Percentiles rank a stretch among this genome's conserved stretches.
phyloP scores from a whole-genome alignment of 2,797 vertebrate species.

The Podarcis siculus region DNA sequence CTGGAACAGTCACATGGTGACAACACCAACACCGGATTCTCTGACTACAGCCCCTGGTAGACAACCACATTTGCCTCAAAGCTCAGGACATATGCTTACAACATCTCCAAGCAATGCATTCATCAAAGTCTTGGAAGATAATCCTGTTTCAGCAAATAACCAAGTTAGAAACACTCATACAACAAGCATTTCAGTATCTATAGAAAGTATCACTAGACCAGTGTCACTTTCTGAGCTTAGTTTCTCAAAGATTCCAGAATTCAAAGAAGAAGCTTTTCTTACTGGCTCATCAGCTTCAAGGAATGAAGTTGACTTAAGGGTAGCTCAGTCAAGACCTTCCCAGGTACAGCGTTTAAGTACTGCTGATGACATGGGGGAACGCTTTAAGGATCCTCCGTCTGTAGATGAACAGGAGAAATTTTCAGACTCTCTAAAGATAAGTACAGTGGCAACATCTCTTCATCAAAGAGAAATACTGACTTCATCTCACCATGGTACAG shows the following conservation, averaged over 20 bases:
- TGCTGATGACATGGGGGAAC: background rate
- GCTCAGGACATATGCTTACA: background rate
- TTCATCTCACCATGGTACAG: background rate
- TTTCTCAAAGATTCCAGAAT: background rate
- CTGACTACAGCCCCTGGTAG: rapidly evolving
- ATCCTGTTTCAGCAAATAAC: background rate
- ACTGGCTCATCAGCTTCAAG: background rate
- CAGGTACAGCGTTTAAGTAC: background rate
- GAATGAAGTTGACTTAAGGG: slow-evolving; percentile 5
- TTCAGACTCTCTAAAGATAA: background rate
- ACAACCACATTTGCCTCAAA: background rate
- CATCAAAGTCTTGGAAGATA: background rate
- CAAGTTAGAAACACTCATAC: background rate
- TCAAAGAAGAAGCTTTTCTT: background rate
- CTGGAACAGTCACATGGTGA: background rate
- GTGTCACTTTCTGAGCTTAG: background rate
- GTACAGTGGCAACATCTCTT: background rate
- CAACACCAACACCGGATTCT: background rate
- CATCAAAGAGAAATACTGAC: background rate
- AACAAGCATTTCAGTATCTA: background rate
- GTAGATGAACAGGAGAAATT: background rate
- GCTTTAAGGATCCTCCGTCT: background rate
- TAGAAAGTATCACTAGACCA: background rate
- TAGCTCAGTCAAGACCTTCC: slow-evolving; percentile 18
- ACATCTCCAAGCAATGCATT: background rate